Conservation (phyloP, 1,140 invertebrate species). For the Aleiodes sp. region DNA sequence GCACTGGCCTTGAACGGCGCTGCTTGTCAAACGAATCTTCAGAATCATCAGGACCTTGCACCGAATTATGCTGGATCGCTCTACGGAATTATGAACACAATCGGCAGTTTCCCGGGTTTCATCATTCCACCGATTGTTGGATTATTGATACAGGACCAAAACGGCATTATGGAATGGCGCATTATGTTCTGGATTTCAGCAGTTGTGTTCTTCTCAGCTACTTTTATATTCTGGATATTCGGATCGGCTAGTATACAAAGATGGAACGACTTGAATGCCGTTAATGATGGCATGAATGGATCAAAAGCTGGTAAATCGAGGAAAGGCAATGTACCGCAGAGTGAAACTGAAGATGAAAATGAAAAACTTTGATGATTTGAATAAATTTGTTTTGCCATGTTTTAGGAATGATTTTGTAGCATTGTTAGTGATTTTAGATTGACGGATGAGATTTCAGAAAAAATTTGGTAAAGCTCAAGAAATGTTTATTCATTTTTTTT, state of each 20-base stretch:
- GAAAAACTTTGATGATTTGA: slow-evolving; percentile 46
- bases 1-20: slow-evolving; percentile 86
- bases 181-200: slow-evolving; percentile 80
- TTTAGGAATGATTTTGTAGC: not conserved
- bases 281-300: slow-evolving; percentile 6
- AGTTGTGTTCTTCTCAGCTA: slow-evolving; percentile 74
- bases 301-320: slow-evolving; percentile 38
- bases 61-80: slow-evolving; percentile 82
- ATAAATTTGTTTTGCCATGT: not conserved
- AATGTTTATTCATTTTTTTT: not conserved
- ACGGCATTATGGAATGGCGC: slow-evolving; percentile 80
- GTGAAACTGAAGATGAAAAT: slow-evolving; percentile 54
- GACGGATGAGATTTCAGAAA: not conserved
- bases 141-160: slow-evolving; percentile 75
- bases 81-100: slow-evolving; percentile 78
- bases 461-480: no score
- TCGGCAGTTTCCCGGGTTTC: slow-evolving; percentile 78
- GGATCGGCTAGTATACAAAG: slow-evolving; percentile 73
- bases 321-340: slow-evolving; percentile 41
- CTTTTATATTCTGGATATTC: slow-evolving; percentile 74
- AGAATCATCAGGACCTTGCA: slow-evolving; percentile 86
- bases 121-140: slow-evolving; percentile 78
- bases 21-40: slow-evolving; percentile 81
- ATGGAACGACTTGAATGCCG: slow-evolving; percentile 68
- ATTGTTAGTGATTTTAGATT: not conserved